Evolutionary conservation across 2,113 vertebrate genomes (phyloP), one percentile per base, ranked within the genome.

Genomic region (Sander vitreus): DNA sequence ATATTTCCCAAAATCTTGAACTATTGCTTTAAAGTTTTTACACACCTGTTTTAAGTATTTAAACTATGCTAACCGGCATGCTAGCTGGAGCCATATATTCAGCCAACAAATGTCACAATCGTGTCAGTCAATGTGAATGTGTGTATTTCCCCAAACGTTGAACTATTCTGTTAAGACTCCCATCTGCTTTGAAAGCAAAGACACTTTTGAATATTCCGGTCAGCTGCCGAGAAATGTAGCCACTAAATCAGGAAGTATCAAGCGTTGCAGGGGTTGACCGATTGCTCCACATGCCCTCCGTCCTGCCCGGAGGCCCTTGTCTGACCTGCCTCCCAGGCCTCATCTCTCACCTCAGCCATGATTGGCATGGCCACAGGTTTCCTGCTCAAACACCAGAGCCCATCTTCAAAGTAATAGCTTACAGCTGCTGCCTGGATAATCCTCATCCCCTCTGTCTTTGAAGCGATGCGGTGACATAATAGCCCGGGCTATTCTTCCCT

Each of bases 321-420:
- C 77, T 95, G 95, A 96, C 94, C 94, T 88, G 71, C 80, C 82
- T 75, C 73, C 86, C 92, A 88, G 94, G 90, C 95, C 88, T 96
- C 93, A 89, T 84, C 93, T 95, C 96, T 97, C 95, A 96, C 96
- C 94, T 95, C 92, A 79, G 93, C 92, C 92, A 6, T 97, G 96
- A 97, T 94, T 96, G 96, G 96, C 96, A 92, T 82, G 79, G 90
- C 88, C 93, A 85, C 73, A 48, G 95, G 96, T 95, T 85, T 89
- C 86, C 66, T 85, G 82, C 83, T 88, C 80, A 59, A 93, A 92
- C 93, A 87, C 82, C 33, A 86, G 80, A 89, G 87, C 85, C 91
- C 94, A 93, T 96, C 97, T 97, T 98, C 96, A 97, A 97, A 98
- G 97, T 96, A 94, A 96, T 96, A 95, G 96, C 96, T 97, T 97